Percentiles rank a stretch among this genome's conserved stretches.
phyloP scores from a whole-genome alignment of 2,888 invertebrate genomes.

The Cotesia congregata region DNA sequence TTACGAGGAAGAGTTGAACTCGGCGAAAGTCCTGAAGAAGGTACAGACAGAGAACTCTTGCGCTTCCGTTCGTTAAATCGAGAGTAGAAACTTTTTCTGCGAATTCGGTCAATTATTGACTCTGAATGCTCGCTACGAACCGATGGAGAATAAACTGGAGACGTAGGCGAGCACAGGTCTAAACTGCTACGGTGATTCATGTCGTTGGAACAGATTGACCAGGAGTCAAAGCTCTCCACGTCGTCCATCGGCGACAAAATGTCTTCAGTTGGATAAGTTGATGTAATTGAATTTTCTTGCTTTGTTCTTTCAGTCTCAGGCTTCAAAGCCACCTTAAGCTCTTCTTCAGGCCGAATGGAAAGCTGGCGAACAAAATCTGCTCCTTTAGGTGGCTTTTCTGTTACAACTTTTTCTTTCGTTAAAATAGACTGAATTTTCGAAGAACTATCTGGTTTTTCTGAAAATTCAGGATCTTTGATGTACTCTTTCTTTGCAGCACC shows the following conservation, averaged over 20 bases:
- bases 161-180: slow-evolving; percentile 71
- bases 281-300: slow-evolving; percentile 21
- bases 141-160: slow-evolving; percentile 60
- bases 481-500: slow-evolving; percentile 53
- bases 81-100: slow-evolving; percentile 90
- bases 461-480: slow-evolving; percentile 39
- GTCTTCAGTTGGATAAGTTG: slow-evolving; percentile 44
- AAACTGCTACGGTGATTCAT: slow-evolving; percentile 56
- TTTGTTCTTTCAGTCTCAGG: slow-evolving; percentile 2
- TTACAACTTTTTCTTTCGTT: slow-evolving; percentile 56
- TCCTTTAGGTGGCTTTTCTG: slow-evolving; percentile 54
- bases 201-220: slow-evolving; percentile 77
- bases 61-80: slow-evolving; percentile 89
- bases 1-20: slow-evolving; percentile 69
- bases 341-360: too few relatives aligned
- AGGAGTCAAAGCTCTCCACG: slow-evolving; percentile 75
- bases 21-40: slow-evolving; percentile 62
- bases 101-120: slow-evolving; percentile 87
- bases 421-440: slow-evolving; percentile 57
- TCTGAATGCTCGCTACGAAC: slow-evolving; percentile 69
- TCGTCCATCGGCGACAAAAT: slow-evolving; percentile 76
- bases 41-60: slow-evolving; percentile 78
- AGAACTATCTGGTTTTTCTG: slow-evolving; percentile 41
- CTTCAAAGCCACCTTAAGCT: not conserved
- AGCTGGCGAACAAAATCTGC: slow-evolving; percentile 47